Conservation (phyloP, 1,140 invertebrate genomes). For the Rhyacophila brunnea region DNA sequence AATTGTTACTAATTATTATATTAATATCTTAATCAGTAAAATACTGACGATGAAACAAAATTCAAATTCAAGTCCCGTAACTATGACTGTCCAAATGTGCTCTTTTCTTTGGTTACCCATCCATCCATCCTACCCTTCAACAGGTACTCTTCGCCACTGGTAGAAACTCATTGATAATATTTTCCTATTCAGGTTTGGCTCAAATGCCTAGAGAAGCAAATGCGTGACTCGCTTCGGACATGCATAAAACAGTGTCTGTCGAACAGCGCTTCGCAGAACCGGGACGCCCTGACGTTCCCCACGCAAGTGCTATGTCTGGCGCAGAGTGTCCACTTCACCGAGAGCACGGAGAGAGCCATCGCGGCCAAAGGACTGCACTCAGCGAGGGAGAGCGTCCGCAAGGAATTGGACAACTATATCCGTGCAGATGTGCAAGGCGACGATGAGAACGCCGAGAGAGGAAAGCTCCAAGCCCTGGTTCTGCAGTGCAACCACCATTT, state of each 20-base stretch:
- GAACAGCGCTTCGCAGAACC: slow-evolving; percentile 50
- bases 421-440: slow-evolving; percentile 37
- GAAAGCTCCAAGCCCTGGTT: slow-evolving; percentile 76
- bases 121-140: no score
- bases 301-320: slow-evolving; percentile 79
- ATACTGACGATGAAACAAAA: no score
- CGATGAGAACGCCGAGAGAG: slow-evolving; percentile 54
- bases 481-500: slow-evolving; percentile 93
- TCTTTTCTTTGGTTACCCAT: no score
- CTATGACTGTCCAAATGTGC: no score
- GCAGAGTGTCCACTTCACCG: slow-evolving; percentile 76
- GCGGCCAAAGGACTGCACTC: slow-evolving; percentile 60
- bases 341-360: slow-evolving; percentile 80
- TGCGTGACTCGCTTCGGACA: slow-evolving; percentile 74
- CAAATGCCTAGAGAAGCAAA: slow-evolving; percentile 73
- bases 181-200: slow-evolving; percentile 71
- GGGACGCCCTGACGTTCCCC: slow-evolving; percentile 77
- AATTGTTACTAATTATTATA: no score
- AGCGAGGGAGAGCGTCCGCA: slow-evolving; percentile 43
- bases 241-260: slow-evolving; percentile 69
- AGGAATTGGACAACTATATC: slow-evolving; percentile 45
- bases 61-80: no score
- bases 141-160: no score
- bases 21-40: no score
- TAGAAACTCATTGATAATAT: slow-evolving; percentile 3